Evolutionary conservation across 2,113 vertebrate genomes (phyloP), one percentile per base, ranked within the genome.

Genomic region (Phyllostomus hastatus): DNA sequence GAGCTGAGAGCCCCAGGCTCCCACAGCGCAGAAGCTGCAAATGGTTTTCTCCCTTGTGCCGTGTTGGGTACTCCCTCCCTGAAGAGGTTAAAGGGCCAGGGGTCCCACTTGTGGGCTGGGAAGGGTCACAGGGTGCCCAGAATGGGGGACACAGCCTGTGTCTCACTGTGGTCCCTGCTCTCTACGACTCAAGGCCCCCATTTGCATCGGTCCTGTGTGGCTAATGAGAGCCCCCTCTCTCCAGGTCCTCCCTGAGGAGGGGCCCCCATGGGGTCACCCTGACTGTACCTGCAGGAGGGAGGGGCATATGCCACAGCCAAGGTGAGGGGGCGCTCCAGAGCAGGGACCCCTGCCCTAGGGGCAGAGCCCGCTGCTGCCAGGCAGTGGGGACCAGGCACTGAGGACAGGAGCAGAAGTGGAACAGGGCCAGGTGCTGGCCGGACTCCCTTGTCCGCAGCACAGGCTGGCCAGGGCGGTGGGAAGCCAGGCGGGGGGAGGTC

Each of bases 351-450:
- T 26, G 11, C 61, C 61, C 61, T 15, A 8, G 61, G 59, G 11
- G 12, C 28, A 14, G 28, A 64, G 61, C 61, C 24, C 12, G 20
- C 24, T 91, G 50, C 22, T 16, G 10, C 28, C 6, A 16, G 33
- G 26, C 0, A 12, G 5, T 28, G 24, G 70, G 12, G 38, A 26
- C 24, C 12, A 22, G 38, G 70, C 11, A 2, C 69, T 10, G 22
- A 12, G 2, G 81, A 61, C 38, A 19, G 1, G 52, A 8, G 10
- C 19, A 46, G 46, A 70, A 41, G 19, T 22, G n/a, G 38, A 20
- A 1, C 2, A 0, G 33, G 76, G 11, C 20, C 10, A 9, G 1
- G 1, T 10, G 17, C 79, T 17, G 0, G 35, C 0, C 16, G 4
- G 9, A 16, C 17, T 41, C 26, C 48, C 41, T 41, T 8, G 12